A percentile compares a stretch with the other conserved stretches of the same genome.
phyloP scores from a whole-genome alignment of 2,113 vertebrate species.

The Athene noctua region DNA sequence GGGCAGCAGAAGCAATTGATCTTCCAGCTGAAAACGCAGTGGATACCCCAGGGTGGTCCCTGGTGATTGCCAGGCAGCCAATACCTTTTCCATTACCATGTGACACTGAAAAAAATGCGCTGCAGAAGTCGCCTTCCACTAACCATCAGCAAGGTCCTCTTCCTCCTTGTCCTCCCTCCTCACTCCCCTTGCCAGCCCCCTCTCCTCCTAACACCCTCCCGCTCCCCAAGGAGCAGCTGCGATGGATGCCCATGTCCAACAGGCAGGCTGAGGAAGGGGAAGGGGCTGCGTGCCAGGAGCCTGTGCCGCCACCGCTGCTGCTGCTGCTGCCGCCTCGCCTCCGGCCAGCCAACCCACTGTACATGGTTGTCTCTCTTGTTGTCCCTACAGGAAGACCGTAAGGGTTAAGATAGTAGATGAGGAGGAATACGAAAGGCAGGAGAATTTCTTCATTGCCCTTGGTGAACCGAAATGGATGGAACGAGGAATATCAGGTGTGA shows the following conservation, averaged over 20 bases:
- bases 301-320: not conserved
- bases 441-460: constrained; percentile 99
- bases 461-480: constrained; percentile 94
- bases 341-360: constrained; percentile 50
- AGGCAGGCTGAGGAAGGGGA: constrained; percentile 22
- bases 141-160: constrained; percentile 60
- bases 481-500: constrained; percentile 91
- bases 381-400: constrained; percentile 94
- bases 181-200: not conserved
- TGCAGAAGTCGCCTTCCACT: constrained; percentile 64
- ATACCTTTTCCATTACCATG: constrained; percentile 67
- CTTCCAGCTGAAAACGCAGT: not conserved
- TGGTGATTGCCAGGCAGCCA: not conserved
- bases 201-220: constrained; percentile 2
- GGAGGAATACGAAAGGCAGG: constrained; percentile 99
- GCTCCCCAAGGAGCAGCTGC: constrained; percentile 53
- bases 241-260: constrained; percentile 35
- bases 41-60: not conserved
- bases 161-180: constrained; percentile 18
- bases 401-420: constrained; percentile 99
- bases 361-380: constrained; percentile 80
- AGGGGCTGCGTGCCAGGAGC: constrained; percentile 59
- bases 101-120: constrained; percentile 69
- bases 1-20: not conserved
- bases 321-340: constrained; percentile 24